phyloP scores from a whole-genome alignment of 2,888 invertebrate species.

The Emesis russula region DNA sequence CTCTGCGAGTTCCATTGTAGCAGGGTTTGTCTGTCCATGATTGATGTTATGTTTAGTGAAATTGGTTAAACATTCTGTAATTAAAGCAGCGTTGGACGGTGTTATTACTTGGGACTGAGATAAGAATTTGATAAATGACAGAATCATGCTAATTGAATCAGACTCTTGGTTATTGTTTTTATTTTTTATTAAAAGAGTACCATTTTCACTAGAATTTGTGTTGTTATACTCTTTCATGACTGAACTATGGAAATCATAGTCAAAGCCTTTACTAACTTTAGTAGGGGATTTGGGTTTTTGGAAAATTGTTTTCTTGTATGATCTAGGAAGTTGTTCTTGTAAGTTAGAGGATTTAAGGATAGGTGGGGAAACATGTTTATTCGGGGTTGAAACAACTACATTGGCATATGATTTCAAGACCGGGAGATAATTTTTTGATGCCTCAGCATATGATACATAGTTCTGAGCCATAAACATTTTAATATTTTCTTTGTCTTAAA shows the following conservation, averaged over 20 bases:
- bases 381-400: not conserved
- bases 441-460: not conserved
- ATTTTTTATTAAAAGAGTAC: not conserved
- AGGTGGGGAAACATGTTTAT: not conserved
- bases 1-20: slow-evolving; percentile 41
- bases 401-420: not conserved
- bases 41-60: too few relatives aligned
- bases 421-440: not conserved
- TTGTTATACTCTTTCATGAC: not conserved
- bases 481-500: not conserved
- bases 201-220: not conserved
- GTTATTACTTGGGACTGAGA: not conserved
- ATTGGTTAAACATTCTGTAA: not conserved
- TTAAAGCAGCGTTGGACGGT: not conserved
- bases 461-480: not conserved
- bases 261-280: not conserved
- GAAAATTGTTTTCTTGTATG: not conserved
- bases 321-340: not conserved
- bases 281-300: not conserved
- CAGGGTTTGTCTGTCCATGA: not conserved
- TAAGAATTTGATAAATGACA: not conserved
- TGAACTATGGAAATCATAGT: not conserved
- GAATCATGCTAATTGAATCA: not conserved
- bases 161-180: not conserved
- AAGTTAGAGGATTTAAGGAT: not conserved